Evolutionary conservation across 92 coral and sea anemone species (phyloP).

Genomic region (Scolanthus callimorphus): DNA sequence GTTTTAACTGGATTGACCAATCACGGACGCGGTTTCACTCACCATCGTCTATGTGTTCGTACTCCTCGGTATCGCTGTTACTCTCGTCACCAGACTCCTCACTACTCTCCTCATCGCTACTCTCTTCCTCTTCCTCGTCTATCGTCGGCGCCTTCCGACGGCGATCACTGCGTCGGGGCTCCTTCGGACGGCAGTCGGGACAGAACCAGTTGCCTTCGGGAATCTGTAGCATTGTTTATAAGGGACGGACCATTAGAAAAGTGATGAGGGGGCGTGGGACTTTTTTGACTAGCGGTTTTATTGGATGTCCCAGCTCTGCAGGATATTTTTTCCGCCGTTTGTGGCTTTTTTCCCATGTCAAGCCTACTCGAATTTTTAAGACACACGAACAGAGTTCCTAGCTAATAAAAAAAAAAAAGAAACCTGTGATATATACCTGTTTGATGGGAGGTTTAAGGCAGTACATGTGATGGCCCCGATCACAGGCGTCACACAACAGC

Average conservation of each 20-base stretch:
- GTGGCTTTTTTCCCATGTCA: too few species aligned
- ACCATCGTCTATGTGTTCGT: conserved; percentile 31
- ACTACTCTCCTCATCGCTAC: conserved; percentile 51
- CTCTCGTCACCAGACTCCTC: conserved; percentile 58
- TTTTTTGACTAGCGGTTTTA: too few species aligned
- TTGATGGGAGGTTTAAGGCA: conserved; percentile 96
- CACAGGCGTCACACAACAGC: conserved; percentile 98
- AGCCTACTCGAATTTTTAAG: too few species aligned
- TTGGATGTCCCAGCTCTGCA: too few species aligned
- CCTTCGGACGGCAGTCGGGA: conserved; percentile 97
- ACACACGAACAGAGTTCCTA: too few species aligned
- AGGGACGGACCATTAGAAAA: background rate
- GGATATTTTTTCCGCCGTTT: too few species aligned
- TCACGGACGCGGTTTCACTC: too few species aligned
- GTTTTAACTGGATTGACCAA: too few species aligned
- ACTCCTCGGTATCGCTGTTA: conserved; percentile 54
- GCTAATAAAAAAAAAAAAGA: too few species aligned
- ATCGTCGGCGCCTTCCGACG: conserved; percentile 63
- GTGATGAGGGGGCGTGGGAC: too few species aligned
- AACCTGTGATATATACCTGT: too few species aligned
- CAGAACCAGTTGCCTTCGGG: conserved; percentile 99
- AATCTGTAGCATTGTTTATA: conserved; percentile 48
- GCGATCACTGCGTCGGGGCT: conserved; percentile 83
- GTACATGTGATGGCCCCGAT: conserved; percentile 98
- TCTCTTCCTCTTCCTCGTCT: conserved; percentile 65